These are phyloP conservation scores for Halictus rubicundus DNA, from an alignment of 1,140 invertebrate genomes.

Conservation along the genomic window DNA sequence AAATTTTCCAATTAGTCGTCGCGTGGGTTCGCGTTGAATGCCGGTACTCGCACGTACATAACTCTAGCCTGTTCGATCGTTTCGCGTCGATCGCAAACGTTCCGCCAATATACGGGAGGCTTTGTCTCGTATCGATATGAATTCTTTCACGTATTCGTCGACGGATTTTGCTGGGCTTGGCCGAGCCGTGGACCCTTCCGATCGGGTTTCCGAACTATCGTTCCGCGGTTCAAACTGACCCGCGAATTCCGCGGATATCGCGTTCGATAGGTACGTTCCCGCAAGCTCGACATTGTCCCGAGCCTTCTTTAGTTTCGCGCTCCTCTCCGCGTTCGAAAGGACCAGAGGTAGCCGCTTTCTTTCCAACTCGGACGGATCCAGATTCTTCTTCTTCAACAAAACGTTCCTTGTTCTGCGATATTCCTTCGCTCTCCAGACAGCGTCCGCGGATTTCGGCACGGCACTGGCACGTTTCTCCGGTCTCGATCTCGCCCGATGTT, in stretches of 20 bases:
- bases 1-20: constrained; percentile 1
- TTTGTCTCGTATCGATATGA: background rate
- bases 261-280: constrained; percentile 49
- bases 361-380: constrained; percentile 74
- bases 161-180: background rate
- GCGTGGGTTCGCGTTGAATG: too few relatives aligned
- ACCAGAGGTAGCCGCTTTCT: constrained; percentile 74
- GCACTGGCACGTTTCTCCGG: constrained; percentile 61
- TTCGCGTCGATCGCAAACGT: too few relatives aligned
- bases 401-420: constrained; percentile 73
- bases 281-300: constrained; percentile 30
- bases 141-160: background rate
- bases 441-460: constrained; percentile 68
- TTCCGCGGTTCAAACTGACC: background rate
- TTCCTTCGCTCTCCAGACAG: constrained; percentile 72
- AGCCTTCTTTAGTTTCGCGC: constrained; percentile 71
- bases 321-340: constrained; percentile 72
- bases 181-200: background rate
- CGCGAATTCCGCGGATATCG: background rate
- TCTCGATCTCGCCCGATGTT: constrained; percentile 58
- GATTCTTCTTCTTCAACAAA: constrained; percentile 76
- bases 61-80: too few relatives aligned
- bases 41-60: too few relatives aligned
- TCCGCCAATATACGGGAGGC: background rate
- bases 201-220: background rate